Base-by-base conservation (phyloP, 1,140 invertebrate genomes). In the Lycorma delicatula region DNA sequence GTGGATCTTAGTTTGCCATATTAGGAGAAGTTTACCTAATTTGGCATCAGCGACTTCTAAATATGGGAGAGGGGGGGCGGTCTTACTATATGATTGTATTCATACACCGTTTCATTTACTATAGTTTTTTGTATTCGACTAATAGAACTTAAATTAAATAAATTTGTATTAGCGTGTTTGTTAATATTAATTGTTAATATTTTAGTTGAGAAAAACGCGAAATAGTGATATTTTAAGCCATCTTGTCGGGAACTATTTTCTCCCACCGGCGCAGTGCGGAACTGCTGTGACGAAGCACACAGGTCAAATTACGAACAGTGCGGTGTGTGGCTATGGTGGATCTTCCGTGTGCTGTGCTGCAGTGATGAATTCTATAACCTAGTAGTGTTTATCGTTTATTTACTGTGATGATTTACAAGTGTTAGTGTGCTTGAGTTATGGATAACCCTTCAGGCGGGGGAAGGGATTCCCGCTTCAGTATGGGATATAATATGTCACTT, bases 391-490 rank as follows among this genome's bases (percentile, higher is more conserved):
- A 29, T 41, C 41, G 46, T 28, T 28, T 26, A 27, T 54, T 48
- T 59, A 44, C 26, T 25, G 58, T 56, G 53, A 56, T 60, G 60
- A 57, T 26, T 53, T 46, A 36, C 6, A 29, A 51, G 36, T 41
- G 27, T 38, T 55, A 34, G 49, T 54, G 52, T 51, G 22, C 34
- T 47, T 59, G 47, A 64, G 66, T 79, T 73, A 86, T 86, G 83
- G 83, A 86, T 78, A 80, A 81, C 71, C 82, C 86, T 76, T 66
- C 68, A 53, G 82, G 83, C 74, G 85, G 85, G 79, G 82, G 82
- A 77, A 80, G 84, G 78, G 86, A 89, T 80, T 82, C 84, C 84
- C 85, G 86, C 71, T 89, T 87, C 75, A 85, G 83, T 76, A 81
- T 88, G 75, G 82, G 84, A 71, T 89, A 89, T 75, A 82, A 82